Evolutionary conservation across 2,888 invertebrate genomes (phyloP).

Genomic region (Caenorhabditis doughertyi): DNA sequence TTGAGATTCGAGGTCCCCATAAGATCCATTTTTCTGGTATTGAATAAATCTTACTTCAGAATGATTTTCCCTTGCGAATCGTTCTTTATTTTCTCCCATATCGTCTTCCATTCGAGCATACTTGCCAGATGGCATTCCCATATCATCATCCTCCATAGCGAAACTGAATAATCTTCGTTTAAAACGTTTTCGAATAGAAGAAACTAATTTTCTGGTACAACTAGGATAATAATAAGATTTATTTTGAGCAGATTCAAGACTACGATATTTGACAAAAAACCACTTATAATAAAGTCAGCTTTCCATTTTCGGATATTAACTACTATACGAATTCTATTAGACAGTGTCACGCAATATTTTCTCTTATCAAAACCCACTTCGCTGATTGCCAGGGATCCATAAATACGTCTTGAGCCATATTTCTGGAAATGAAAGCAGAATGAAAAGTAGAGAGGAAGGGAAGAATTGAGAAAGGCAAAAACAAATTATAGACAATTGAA

Average conservation of each 20-base stretch:
- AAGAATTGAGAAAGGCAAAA: conserved; percentile 29
- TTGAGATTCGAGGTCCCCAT: too few relatives aligned
- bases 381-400: conserved; percentile 65
- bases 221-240: too few relatives aligned
- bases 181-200: not conserved
- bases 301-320: too few relatives aligned
- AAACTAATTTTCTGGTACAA: not conserved
- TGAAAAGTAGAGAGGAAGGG: not conserved
- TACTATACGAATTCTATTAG: too few relatives aligned
- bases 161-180: too few relatives aligned
- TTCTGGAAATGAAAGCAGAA: not conserved
- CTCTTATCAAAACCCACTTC: conserved; percentile 13
- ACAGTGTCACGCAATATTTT: conserved; percentile 1
- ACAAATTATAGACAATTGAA: conserved; percentile 44
- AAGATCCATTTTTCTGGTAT: too few relatives aligned
- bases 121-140: conserved; percentile 74
- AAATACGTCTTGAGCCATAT: conserved; percentile 63
- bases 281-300: too few relatives aligned
- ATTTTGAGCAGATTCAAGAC: too few relatives aligned
- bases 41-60: conserved; percentile 70
- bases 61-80: conserved; percentile 82
- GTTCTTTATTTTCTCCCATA: conserved; percentile 76
- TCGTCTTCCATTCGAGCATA: conserved; percentile 76
- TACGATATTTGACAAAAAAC: not conserved
- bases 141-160: conserved; percentile 71